A percentile compares a stretch with the other conserved stretches of the same genome.
phyloP scores from a whole-genome alignment of 1,140 invertebrate species.

The Octopus sinensis region DNA sequence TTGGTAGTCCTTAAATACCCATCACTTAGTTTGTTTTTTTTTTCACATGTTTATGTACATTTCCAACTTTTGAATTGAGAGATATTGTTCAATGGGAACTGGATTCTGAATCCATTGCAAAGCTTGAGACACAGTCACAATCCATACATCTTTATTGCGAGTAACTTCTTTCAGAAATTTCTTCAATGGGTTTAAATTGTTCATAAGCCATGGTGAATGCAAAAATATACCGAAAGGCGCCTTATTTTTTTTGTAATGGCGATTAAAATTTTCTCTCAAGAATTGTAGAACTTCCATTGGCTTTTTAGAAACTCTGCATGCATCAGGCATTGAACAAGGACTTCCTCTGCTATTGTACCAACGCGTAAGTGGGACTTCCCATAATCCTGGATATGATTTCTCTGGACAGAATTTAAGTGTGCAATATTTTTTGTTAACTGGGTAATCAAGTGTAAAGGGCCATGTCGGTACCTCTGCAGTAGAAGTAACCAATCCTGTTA shows the following conservation, averaged over 20 bases:
- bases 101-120: constrained; percentile 38
- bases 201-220: constrained; percentile 90
- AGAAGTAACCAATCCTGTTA: constrained; percentile 21
- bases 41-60: constrained; percentile 10
- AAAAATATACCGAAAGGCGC: constrained; percentile 91
- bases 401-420: constrained; percentile 32
- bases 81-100: constrained; percentile 47
- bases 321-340: constrained; percentile 95
- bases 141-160: constrained; percentile 34
- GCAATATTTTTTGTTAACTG: constrained; percentile 72
- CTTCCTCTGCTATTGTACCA: constrained; percentile 74
- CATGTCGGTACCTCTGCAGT: constrained; percentile 15
- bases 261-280: constrained; percentile 31
- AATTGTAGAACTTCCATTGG: constrained; percentile 21
- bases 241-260: constrained; percentile 70
- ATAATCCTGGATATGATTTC: constrained; percentile 33
- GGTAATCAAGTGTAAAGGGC: constrained; percentile 47
- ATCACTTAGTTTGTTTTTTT: too few relatives aligned
- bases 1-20: too few relatives aligned
- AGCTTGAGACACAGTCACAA: constrained; percentile 31
- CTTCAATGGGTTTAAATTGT: constrained; percentile 64
- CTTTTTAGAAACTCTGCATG: constrained; percentile 68
- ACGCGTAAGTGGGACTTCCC: constrained; percentile 62
- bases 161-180: constrained; percentile 73
- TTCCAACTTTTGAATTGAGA: constrained; percentile 22